phyloP scores from a whole-genome alignment of 2,113 vertebrate genomes.

The Scalopus aquaticus region DNA sequence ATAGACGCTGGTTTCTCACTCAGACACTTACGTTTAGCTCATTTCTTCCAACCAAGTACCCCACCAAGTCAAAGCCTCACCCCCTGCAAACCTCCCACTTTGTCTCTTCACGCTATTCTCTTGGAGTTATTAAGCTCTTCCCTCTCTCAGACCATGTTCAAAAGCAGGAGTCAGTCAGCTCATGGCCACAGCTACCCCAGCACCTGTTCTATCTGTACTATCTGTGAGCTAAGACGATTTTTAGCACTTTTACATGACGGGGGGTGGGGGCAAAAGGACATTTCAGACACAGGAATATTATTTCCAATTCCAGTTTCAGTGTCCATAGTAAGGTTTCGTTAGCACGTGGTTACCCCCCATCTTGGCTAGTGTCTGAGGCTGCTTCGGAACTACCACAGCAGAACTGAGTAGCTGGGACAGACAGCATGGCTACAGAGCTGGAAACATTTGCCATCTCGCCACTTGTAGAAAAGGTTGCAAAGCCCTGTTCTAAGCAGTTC shows the following conservation, averaged over 20 bases:
- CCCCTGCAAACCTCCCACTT: no score
- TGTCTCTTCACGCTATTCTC: not conserved
- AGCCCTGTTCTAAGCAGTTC: not conserved
- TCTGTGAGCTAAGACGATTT: not conserved
- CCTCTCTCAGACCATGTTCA: not conserved
- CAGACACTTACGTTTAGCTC: not conserved
- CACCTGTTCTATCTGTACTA: not conserved
- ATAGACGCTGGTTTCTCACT: not conserved
- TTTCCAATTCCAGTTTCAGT: constrained; percentile 29
- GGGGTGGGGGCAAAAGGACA: not conserved
- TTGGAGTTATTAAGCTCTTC: not conserved
- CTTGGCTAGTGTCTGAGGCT: not conserved
- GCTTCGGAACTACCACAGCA: not conserved
- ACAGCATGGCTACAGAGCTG: not conserved
- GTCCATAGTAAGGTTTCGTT: not conserved
- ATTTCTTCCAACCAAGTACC: not conserved
- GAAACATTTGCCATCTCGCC: not conserved
- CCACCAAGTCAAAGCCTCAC: not conserved
- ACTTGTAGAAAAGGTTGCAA: not conserved
- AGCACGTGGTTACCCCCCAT: not conserved
- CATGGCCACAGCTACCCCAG: not conserved
- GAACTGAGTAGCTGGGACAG: not conserved
- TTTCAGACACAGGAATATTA: constrained; percentile 5
- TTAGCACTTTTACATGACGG: not conserved
- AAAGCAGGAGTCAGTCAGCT: not conserved